Base-by-base conservation (phyloP, 2,113 vertebrate genomes). In the Leptodactylus fuscus region DNA sequence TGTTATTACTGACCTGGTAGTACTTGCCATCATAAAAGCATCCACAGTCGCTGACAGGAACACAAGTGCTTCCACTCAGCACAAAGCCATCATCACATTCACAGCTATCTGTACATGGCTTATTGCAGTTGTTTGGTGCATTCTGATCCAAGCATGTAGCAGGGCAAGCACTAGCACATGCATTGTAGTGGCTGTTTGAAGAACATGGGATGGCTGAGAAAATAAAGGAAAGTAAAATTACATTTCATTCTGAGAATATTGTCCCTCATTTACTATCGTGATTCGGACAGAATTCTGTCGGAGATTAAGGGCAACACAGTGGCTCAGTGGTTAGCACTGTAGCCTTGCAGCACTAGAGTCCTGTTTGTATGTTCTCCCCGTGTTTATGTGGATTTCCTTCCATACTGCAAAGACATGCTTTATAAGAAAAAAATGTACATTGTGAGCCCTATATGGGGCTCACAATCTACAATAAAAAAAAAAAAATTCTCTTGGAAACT, bases 11-110 rank as follows among this genome's bases (percentile, higher is more conserved):
- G 24, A 94, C 93, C 93, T 94, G 51, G 46, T 94, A 94, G 67
- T 95, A 94, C 29, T 93, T 89, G 46, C 89, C 93, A 3, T 93
- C 90, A 85, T 90, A 20, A 1, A 9, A 51, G 78, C 93, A 94
- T n/a, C 93, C 94, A 85, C 94, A 95, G 0, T 87, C 89, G 12
- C 32, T 88, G 24, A 87, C 80, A 71, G 83, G 85, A 18, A 94
- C 90, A 46, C 94, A 95, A 78, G 91, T 90, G n/a, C 88, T 90
- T n/a, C 92, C 91, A 81, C 93, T 94, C 69, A 94, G 90, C n/a
- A 94, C 85, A 12, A 91, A 94, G 71, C 93, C 92, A 11, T 91
- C 75, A 84, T 95, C 82, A 81, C 95, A 95, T 86, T 92, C 89
- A 83, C 95, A 95, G 5, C 76, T 90, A 88, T 94, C 93, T 32